Base-by-base conservation (phyloP, 1,140 invertebrate species). In the Bursaphelenchus mucronatus region DNA sequence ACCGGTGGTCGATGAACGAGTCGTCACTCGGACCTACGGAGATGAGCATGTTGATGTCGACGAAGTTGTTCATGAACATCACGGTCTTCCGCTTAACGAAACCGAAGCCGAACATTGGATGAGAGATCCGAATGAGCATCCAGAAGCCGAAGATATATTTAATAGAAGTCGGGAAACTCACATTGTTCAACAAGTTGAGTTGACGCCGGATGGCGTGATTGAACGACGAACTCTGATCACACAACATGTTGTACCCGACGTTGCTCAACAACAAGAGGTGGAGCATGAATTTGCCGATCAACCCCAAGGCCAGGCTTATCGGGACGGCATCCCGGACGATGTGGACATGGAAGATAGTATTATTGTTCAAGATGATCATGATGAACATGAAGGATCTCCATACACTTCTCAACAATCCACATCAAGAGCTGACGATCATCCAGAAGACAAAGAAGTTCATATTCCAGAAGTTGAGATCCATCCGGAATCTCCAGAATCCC, bases 1-100 rank as follows among this genome's bases (percentile, higher is more conserved):
- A 9, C 78, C 78, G 21, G 61, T 80, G n/a, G 78, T 80, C 17
- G 79, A 80, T 49, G 78, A 80, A 51, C 70, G 70, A 44, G 75
- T 71, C 0, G 66, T 74, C 0, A 77, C 72, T 39, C 79, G 75
- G 8, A 63, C 71, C 0, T 79, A 66, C 54, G 63, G 70, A 43
- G 76, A 79, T 55, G 71, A 75, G 40, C 62, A 74, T 41, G 51
- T 66, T 40, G 17, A 52, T 3, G 54, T 71, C 21, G 74, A 80
- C 50, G 61, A 76, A 15, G 59, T 64, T 43, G 69, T 67, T n/a
- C 67, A 68, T 9, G 72, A 72, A 61, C 71, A 71, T 17, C 59
- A 61, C 40, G 61, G 19, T 66, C 66, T 19, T 62, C 78, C 53
- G 43, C 59, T 79, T 52, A 81, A 55, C 49, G 79, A 80, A 13